phyloP scores from a whole-genome alignment of 2,888 invertebrate species.

The Xestoiulus laeticollis region DNA sequence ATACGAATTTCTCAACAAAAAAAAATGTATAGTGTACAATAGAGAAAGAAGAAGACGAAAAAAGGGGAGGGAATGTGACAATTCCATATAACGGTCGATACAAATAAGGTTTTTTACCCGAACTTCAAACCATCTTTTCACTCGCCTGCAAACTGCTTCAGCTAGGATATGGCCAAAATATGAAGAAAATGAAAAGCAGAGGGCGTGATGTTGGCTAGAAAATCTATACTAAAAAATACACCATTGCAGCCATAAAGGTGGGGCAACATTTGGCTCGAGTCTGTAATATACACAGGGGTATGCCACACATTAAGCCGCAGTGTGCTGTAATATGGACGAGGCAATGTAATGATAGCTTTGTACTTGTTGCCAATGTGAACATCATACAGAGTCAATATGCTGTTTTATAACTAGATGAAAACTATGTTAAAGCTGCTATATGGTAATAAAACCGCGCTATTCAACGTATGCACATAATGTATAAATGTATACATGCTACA shows the following conservation, averaged over 20 bases:
- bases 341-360: no score
- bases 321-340: no score
- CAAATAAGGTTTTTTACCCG: slow-evolving; percentile 8
- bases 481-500: no score
- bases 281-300: neutral
- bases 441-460: no score
- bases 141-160: neutral
- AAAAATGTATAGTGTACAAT: neutral
- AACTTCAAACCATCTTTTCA: neutral
- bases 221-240: neutral
- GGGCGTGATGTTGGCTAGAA: neutral
- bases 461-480: no score
- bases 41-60: neutral
- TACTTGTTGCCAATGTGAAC: no score
- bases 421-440: no score
- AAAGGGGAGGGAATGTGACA: neutral
- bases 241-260: neutral
- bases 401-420: no score
- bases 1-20: neutral
- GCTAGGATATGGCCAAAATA: neutral
- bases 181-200: neutral
- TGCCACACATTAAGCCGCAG: no score
- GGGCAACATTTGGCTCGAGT: neutral
- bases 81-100: slow-evolving; percentile 9
- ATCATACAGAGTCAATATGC: no score